Evolutionary conservation across 2,797 vertebrate genomes (phyloP), one percentile per base, ranked within the genome.

Genomic region (Eptatretus atami): DNA sequence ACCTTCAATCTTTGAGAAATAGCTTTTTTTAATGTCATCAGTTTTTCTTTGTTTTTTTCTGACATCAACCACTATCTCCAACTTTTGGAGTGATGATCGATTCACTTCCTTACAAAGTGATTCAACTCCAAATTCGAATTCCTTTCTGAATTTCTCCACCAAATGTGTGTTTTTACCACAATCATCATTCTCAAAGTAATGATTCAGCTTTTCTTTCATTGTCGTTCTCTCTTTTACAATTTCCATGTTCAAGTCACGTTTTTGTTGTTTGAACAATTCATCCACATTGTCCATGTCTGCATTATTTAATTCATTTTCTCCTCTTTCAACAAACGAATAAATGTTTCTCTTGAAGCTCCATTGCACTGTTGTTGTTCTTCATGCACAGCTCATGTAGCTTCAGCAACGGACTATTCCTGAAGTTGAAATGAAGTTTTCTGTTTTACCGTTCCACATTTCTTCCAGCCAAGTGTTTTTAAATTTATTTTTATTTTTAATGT

Each of bases 141-240:
- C 57, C 57, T 61, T 25, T 61, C 25, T 61, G 57, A n/a, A 61
- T 61, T 61, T 61, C 57, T 61, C 57, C 9, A 61, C 57, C 25
- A 61, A 61, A 9, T 61, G 57, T 25, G 25, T 12, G 25, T 61
- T 25, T n/a, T 61, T 61, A 25, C 57, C 25, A 61, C 31, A 44
- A 44, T 44, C 31, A 44, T n/a, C n/a, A 9, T 61, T 61, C 2
- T 61, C 57, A 61, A 61, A 61, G n/a, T n/a, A n/a, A 61, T 61
- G n/a, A n/a, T 61, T n/a, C 25, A 61, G 25, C 2, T n/a, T 8
- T 25, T 12, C 11, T 12, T 10, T 2, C n/a, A 61, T n/a, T 9
- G n/a, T n/a, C 10, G 57, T 61, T 12, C 11, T 61, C 15, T 12
- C 15, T 10, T 12, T 61, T n/a, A 9, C 11, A 24, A 61, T 25